Evolutionary conservation across 2,888 invertebrate species (phyloP), one percentile per base, ranked within the genome.

Genomic region (Caenorhabditis panamensis): DNA sequence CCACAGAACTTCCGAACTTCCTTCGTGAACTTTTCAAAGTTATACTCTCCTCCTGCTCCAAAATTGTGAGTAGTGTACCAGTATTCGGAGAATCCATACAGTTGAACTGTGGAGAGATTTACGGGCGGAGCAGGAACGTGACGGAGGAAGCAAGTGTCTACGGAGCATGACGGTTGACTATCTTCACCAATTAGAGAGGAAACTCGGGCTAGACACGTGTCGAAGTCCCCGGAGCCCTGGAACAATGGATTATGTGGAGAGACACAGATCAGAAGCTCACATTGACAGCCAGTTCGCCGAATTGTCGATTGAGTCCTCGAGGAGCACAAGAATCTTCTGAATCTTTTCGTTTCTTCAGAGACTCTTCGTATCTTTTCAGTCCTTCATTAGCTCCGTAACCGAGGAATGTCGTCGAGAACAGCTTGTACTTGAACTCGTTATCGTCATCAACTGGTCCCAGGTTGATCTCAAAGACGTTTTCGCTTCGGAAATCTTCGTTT

Each of bases 341-440:
- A 28, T 67, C 54, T 13, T 51, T 41, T 0, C 59, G 47, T 18
- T 22, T 18, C 1, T 54, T 5, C 20, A 76, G 31, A 0, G 62
- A 76, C 20, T 59, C 18, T 8, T 68, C 63, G 41, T 68, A 76
- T 22, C 31, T 76, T 41, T 68, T 63, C 3, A 68, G 47, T 18
- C 92, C 93, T 69, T 92, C 91, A 85, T 93, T 93, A 13, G 92
- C 93, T 36, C 93, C 93, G 86, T 90, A 92, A 16, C 93, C 93
- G 9, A 93, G 91, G 84, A 92, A 93, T 8, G 93, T 93, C 4
- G 92, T 91, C 16, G 93, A 92, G 84, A 92, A 93, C 1, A 93
- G 89, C 36, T 91, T 87, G 87, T 93, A 93, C 13, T 88, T 84
- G 84, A 93, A 93, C 5, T 91, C 91, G 1, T 88, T 73, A 62